Conservation (phyloP, 1,140 invertebrate genomes). For the Drosophila auraria region DNA sequence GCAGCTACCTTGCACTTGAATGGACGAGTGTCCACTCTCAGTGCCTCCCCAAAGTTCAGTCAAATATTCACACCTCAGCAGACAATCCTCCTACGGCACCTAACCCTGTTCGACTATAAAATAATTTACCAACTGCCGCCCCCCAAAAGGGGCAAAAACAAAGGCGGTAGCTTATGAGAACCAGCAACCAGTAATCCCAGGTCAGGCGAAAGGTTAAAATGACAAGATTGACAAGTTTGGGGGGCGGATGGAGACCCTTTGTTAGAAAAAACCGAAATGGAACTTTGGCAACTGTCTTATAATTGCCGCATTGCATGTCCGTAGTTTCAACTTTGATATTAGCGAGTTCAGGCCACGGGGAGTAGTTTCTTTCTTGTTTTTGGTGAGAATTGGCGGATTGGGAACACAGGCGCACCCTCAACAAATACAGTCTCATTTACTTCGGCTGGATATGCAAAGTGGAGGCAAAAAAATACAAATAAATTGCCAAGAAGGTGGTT, state of each 20-base stretch:
- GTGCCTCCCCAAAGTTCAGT: slow-evolving; percentile 18
- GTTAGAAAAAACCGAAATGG: slow-evolving; percentile 45
- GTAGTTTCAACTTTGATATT: slow-evolving; percentile 79
- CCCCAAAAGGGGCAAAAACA: not conserved
- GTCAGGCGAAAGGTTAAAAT: slow-evolving; percentile 79
- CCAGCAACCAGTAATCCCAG: slow-evolving; percentile 47
- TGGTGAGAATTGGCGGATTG: slow-evolving; percentile 58
- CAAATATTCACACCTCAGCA: slow-evolving; percentile 42
- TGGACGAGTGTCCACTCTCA: too few relatives aligned
- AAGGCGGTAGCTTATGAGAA: slow-evolving; percentile 25
- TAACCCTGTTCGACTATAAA: slow-evolving; percentile 12
- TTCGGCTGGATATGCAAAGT: slow-evolving; percentile 34
- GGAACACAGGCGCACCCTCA: slow-evolving; percentile 48
- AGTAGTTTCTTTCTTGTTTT: slow-evolving; percentile 22
- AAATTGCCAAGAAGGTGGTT: slow-evolving; percentile 19
- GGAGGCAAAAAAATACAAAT: not conserved
- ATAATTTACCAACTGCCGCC: slow-evolving; percentile 12
- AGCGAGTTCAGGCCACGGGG: slow-evolving; percentile 23
- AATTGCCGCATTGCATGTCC: slow-evolving; percentile 78
- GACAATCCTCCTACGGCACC: slow-evolving; percentile 7
- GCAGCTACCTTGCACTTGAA: slow-evolving; percentile 16
- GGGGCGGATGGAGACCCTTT: slow-evolving; percentile 26
- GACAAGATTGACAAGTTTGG: slow-evolving; percentile 75
- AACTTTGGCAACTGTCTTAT: slow-evolving; percentile 53
- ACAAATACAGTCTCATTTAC: slow-evolving; percentile 35